Percentiles rank a stretch among this genome's conserved stretches.
Evolutionary conservation across 37 sponge, comb jelly and placozoan genomes (phyloP).

Genomic region (Crambe crambe): DNA sequence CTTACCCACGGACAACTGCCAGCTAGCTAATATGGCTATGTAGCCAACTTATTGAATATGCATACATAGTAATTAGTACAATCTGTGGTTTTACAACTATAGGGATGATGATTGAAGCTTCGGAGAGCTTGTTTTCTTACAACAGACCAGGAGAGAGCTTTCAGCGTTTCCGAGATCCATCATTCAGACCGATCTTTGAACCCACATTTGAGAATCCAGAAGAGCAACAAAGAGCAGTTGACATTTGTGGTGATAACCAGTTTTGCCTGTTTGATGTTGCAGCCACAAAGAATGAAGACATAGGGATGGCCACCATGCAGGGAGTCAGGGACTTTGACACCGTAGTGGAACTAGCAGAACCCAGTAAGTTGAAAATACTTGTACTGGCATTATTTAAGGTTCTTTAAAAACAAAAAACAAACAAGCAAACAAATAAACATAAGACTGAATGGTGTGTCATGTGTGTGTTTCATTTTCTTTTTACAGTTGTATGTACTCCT

Average conservation of each 20-base stretch:
- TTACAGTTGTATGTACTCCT: slow-evolving; percentile 67
- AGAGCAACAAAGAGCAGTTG: slow-evolving; percentile 38
- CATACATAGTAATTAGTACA: too few species aligned
- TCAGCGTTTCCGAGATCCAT: slow-evolving; percentile 32
- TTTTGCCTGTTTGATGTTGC: slow-evolving; percentile 64
- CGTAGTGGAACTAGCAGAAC: slow-evolving; percentile 35
- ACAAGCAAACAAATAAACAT: too few species aligned
- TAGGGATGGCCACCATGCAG: slow-evolving; percentile 37
- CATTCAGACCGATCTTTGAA: slow-evolving; percentile 35
- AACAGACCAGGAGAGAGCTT: slow-evolving; percentile 19
- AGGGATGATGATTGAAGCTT: slow-evolving; percentile 40
- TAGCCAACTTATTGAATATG: too few species aligned
- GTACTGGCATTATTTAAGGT: background rate
- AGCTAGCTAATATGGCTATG: too few species aligned
- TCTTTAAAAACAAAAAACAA: too few species aligned
- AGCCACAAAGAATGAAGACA: slow-evolving; percentile 42
- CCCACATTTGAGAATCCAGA: slow-evolving; percentile 26
- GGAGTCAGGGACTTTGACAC: slow-evolving; percentile 27
- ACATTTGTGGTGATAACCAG: slow-evolving; percentile 30
- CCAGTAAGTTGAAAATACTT: slow-evolving; percentile 22
- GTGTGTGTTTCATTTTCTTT: background rate
- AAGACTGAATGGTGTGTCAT: too few species aligned
- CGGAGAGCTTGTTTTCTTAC: slow-evolving; percentile 46
- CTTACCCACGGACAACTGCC: too few species aligned
- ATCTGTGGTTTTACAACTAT: too few species aligned